Percentiles rank a stretch among this genome's conserved stretches.
Conservation (phyloP, 2,797 vertebrate genomes). For the Esox masquinongy region DNA sequence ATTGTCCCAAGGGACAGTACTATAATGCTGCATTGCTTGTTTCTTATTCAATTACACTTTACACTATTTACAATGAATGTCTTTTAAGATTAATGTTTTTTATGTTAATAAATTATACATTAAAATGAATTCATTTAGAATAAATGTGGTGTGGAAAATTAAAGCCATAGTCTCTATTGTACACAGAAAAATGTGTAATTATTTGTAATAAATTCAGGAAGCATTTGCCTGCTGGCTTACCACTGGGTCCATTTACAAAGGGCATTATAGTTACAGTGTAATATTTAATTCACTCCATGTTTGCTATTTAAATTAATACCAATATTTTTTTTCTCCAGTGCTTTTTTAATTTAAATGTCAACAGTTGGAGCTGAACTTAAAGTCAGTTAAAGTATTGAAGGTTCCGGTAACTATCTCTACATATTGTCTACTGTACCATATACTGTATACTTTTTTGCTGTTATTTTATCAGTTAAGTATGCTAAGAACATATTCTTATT, state of each 20-base stretch:
- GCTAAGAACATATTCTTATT: no score
- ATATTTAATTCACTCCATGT: constrained; percentile 6
- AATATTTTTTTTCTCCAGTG: neutral
- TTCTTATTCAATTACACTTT: constrained; percentile 62
- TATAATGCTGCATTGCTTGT: constrained; percentile 50
- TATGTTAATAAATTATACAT: constrained; percentile 63
- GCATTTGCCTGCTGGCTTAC: constrained; percentile 22
- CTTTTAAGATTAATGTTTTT: constrained; percentile 56
- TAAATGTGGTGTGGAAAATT: constrained; percentile 56
- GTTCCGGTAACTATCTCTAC: no score
- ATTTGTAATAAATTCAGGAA: constrained; percentile 40
- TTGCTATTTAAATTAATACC: neutral
- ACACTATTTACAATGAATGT: constrained; percentile 60
- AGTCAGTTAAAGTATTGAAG: no score
- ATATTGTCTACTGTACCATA: no score
- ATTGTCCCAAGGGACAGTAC: constrained; percentile 46
- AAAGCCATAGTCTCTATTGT: constrained; percentile 42
- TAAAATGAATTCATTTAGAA: constrained; percentile 54
- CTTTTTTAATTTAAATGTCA: neutral
- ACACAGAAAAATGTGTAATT: constrained; percentile 27
- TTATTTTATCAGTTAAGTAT: no score
- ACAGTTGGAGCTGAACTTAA: no score
- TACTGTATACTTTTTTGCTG: no score
- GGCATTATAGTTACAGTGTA: neutral
- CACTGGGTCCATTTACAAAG: constrained; percentile 18